Evolutionary conservation across 1,140 invertebrate species (phyloP), one percentile per base, ranked within the genome.

Genomic region (Zeugodacus cucurbitae): DNA sequence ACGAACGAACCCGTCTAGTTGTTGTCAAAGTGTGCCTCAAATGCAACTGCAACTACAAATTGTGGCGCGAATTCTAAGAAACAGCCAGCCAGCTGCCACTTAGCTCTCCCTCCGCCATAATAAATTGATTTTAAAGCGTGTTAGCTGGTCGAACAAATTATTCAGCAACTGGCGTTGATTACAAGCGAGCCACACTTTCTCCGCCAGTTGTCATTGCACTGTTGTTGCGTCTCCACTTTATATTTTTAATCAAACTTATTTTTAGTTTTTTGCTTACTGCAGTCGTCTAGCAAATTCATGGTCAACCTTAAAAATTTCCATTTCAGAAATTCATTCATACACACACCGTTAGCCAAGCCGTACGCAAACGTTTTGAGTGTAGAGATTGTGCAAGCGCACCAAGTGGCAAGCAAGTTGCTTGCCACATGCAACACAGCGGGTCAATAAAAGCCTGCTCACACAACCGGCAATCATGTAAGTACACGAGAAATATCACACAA

Each of bases 291-390:
- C 17, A 37, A 74, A 74, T 74, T 74, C 67, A 74, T 74, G 67
- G 67, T 74, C 34, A 74, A 74, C 34, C 67, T 37, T 74, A 74
- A 74, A 62, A 74, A 74, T 74, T 74, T 74, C 67, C 67, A 74
- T 74, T 74, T 74, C 34, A 74, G 67, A 20, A 41, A 74, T 54
- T 17, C 48, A 54, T 54, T 54, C 48, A 54, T 54, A 54, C 48
- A 54, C 48, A 54, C 48, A 4, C 48, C 17, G 48, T 17, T 54
- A 54, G 48, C 48, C 48, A 17, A 54, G 48, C 48, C 48, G 48
- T 74, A 41, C 17, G 41, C 41, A 17, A 74, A 32, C 67, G 67
- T 34, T 74, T 74, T 37, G 32, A 67, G 29, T 34, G 64, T 29
- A 34, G 64, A 67, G 26, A 67, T 67, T 67, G 29, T 32, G 64